Base-by-base conservation (phyloP, 2,888 invertebrate genomes). In the Boloria selene region DNA sequence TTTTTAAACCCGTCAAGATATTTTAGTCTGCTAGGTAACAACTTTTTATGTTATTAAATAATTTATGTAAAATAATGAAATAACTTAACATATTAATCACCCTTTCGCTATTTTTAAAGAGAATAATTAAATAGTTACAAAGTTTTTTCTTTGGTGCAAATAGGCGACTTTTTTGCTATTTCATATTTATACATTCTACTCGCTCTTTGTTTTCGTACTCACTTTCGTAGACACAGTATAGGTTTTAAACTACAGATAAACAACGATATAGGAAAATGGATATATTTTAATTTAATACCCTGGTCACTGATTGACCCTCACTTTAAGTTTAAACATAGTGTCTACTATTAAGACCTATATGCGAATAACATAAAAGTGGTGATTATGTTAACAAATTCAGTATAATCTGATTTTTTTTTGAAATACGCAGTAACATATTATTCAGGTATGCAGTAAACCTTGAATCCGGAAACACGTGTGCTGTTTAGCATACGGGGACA, bases 381-480 rank as follows among this genome's bases (percentile, higher is more conserved):
- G 14, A 17, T 13, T 13, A 45, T 13, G 18, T 49, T 59, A 55
- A 56, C 44, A 50, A 50, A 56, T 53, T 59, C 61, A 61, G 17
- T 22, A 50, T 13, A 49, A 16, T 38, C 31, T 38, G 7, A 38
- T 44, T 56, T 56, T 31, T 22, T 13, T n/a, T 14, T 18, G 42
- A 51, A 65, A 65, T 53, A 44, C 62, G 65, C 54, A 62, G 62
- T 55, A 59, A 60, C 13, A 63, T 69, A 44, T 59, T 53, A 47
- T 59, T 54, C 55, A 62, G 65, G 64, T 74, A 73, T 77, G 78
- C 79, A 70, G 77, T 75, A 70, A 74, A 65, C 73, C 72, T 73
- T 73, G 70, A 67, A 60, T 73, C 79, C 79, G 83, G 82, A 84
- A 83, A 78, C 83, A 78, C 82, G 82, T 81, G 81, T 77, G 76